Conservation (phyloP, 64 coral and sea anemone species). For the Platygyra sinensis region DNA sequence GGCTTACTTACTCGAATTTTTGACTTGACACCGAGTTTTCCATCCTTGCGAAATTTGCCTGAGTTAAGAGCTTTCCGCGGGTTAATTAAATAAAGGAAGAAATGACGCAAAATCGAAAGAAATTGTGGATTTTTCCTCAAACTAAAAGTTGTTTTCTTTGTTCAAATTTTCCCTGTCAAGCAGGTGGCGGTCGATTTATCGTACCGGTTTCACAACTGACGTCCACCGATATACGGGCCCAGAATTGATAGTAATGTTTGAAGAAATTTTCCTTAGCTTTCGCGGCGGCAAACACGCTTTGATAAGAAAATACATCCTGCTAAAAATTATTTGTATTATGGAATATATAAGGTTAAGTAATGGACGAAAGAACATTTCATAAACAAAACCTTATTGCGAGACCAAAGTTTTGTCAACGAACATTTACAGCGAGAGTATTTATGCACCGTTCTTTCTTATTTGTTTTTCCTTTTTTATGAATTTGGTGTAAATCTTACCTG, state of each 20-base stretch:
- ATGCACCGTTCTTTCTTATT: neutral
- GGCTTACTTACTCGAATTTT: neutral
- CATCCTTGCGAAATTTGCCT: neutral
- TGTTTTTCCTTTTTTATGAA: neutral
- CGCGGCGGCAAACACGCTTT: too few relatives aligned
- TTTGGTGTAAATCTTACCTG: too few relatives aligned
- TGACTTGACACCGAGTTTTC: neutral
- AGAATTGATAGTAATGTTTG: neutral
- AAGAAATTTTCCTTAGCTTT: neutral
- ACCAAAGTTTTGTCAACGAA: neutral
- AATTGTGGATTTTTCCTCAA: too few relatives aligned
- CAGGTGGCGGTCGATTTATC: constrained; percentile 30
- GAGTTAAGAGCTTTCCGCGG: neutral
- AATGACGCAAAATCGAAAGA: neutral
- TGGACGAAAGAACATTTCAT: too few relatives aligned
- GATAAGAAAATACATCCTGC: too few relatives aligned
- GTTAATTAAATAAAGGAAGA: neutral
- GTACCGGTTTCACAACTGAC: neutral
- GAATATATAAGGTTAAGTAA: too few relatives aligned
- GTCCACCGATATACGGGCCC: neutral
- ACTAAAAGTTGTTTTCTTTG: too few relatives aligned
- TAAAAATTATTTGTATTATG: too few relatives aligned
- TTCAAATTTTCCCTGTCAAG: too few relatives aligned
- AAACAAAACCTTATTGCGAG: too few relatives aligned
- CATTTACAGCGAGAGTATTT: too few relatives aligned